These are phyloP conservation scores for Aphelenchoides avenae DNA, from an alignment of 1,140 invertebrate genomes.

Conservation along the genomic window DNA sequence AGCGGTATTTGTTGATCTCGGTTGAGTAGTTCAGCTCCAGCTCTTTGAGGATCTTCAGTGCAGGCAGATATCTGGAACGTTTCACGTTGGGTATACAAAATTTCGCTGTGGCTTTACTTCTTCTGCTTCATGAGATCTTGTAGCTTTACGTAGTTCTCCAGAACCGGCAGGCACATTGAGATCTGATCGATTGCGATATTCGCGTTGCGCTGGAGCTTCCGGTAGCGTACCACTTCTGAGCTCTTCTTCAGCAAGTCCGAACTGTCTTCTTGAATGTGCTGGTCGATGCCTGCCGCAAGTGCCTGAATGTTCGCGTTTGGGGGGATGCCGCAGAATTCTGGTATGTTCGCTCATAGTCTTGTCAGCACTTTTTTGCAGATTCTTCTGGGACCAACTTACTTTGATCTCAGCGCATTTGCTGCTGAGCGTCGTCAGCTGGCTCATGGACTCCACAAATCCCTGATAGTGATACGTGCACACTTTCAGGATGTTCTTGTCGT, in stretches of 20 bases:
- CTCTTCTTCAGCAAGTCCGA: constrained; percentile 63
- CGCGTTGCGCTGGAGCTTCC: constrained; percentile 87
- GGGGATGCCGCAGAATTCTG: too few relatives aligned
- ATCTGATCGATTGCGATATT: constrained; percentile 85
- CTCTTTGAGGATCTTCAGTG: constrained; percentile 91
- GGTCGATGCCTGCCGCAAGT: constrained; percentile 64
- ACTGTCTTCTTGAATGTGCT: constrained; percentile 63
- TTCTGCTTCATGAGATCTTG: constrained; percentile 88
- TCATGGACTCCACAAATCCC: constrained; percentile 94
- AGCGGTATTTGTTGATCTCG: constrained; percentile 83
- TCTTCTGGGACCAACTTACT: constrained; percentile 18
- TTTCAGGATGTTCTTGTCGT: constrained; percentile 94
- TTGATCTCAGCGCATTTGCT: constrained; percentile 72
- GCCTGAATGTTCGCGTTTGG: too few relatives aligned
- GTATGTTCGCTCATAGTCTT: too few relatives aligned
- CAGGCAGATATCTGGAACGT: constrained; percentile 89
- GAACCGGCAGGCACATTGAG: constrained; percentile 83
- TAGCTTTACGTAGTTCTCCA: constrained; percentile 90
- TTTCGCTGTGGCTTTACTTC: too few relatives aligned
- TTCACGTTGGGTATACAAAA: too few relatives aligned
- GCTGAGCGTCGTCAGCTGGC: constrained; percentile 85
- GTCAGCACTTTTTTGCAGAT: too few relatives aligned
- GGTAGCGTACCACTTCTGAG: constrained; percentile 79
- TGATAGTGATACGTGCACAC: constrained; percentile 85
- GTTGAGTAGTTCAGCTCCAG: constrained; percentile 86